These are phyloP conservation scores for Rapana venosa DNA, from an alignment of 2,888 invertebrate genomes.

Conservation along the genomic window DNA sequence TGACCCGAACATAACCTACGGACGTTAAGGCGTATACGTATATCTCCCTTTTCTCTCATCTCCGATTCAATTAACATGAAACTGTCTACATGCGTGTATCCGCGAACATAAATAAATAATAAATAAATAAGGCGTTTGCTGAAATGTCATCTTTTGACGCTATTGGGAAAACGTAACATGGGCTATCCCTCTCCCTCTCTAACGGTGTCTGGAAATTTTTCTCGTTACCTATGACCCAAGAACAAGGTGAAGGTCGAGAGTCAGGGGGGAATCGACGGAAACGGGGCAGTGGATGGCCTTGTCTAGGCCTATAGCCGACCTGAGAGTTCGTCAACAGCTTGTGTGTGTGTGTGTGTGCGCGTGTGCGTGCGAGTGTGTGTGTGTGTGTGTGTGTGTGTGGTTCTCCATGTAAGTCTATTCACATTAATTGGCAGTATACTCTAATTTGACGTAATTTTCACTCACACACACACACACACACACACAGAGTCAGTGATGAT, in stretches of 20 bases:
- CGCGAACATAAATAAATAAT: too few species aligned
- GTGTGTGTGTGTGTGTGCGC: not conserved
- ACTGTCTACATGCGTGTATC: too few species aligned
- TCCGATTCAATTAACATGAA: too few species aligned
- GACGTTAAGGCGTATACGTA: too few species aligned
- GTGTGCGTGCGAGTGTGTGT: not conserved
- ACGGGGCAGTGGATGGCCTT: not conserved
- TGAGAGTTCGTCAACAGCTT: not conserved
- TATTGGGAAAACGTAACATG: not conserved
- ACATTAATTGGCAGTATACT: too few species aligned
- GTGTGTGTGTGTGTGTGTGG: slow-evolving; percentile 13
- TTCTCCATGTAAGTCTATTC: not conserved
- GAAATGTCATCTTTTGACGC: not conserved
- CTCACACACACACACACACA: too few species aligned
- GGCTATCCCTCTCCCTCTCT: not conserved
- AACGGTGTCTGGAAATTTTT: slow-evolving; percentile 23
- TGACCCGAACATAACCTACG: too few species aligned
- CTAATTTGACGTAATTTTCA: too few species aligned
- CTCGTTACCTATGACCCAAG: slow-evolving; percentile 17
- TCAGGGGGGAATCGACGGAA: not conserved
- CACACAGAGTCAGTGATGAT: too few species aligned
- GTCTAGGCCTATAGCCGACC: not conserved
- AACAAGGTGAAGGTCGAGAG: slow-evolving; percentile 20
- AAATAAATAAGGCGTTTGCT: not conserved
- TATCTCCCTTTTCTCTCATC: too few species aligned